phyloP scores from a whole-genome alignment of 2,888 invertebrate species.

The Hipparchia semele region DNA sequence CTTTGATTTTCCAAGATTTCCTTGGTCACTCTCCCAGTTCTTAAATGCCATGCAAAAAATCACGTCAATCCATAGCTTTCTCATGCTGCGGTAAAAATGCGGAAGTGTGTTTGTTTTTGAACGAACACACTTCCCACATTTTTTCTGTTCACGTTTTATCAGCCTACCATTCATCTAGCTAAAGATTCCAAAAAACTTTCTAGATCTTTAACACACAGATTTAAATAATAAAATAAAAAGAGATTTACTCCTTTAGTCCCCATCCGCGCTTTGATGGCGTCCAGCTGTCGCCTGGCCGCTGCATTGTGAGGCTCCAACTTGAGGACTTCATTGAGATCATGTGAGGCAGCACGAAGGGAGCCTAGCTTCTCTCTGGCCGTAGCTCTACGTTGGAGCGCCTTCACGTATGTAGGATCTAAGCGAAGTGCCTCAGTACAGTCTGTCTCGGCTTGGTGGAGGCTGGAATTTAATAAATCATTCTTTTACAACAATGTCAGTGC shows the following conservation, averaged over 20 bases:
- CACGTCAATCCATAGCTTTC: no score
- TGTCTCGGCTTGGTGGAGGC: slow-evolving; percentile 87
- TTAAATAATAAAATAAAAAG: not conserved
- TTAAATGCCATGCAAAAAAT: no score
- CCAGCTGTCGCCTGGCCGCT: slow-evolving; percentile 85
- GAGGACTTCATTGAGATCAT: slow-evolving; percentile 87
- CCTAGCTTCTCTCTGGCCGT: slow-evolving; percentile 88
- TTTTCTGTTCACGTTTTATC: no score
- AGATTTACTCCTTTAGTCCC: slow-evolving; percentile 75
- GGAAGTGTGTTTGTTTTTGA: no score
- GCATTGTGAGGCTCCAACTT: slow-evolving; percentile 91
- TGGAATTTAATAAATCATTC: slow-evolving; percentile 58
- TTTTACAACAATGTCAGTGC: no score
- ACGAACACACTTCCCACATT: no score
- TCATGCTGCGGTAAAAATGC: no score
- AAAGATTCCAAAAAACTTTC: no score
- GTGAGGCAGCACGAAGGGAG: slow-evolving; percentile 87
- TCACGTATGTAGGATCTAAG: slow-evolving; percentile 90
- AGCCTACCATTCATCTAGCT: no score
- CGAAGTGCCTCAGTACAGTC: slow-evolving; percentile 92
- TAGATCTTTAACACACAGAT: no score
- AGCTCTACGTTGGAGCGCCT: slow-evolving; percentile 92
- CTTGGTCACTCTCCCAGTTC: no score
- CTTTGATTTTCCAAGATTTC: no score
- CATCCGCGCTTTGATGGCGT: slow-evolving; percentile 79